Evolutionary conservation across 2,113 vertebrate species (phyloP).

Genomic region (Daubentonia madagascariensis): DNA sequence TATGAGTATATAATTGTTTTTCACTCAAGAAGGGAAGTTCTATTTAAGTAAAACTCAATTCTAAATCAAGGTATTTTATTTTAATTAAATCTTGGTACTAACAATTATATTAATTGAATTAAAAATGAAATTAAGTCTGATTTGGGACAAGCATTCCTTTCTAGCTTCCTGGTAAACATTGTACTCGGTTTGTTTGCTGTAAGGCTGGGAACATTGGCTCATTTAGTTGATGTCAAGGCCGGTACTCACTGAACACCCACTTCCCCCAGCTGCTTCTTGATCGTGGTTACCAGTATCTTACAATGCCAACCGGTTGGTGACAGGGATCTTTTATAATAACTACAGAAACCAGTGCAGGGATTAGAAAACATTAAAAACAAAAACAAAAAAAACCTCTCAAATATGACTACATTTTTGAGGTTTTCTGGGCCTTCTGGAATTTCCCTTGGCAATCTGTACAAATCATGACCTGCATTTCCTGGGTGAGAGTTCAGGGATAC

Average conservation of each 20-base stretch:
- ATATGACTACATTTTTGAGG: neutral
- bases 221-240: conserved; percentile 19
- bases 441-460: neutral
- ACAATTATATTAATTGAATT: neutral
- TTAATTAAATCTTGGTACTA: conserved; percentile 16
- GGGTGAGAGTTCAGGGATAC: conserved; percentile 45
- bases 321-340: neutral
- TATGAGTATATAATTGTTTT: neutral
- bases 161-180: neutral
- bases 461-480: conserved; percentile 42
- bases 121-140: conserved; percentile 25
- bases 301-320: neutral
- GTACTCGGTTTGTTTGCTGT: neutral
- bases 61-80: neutral
- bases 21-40: neutral
- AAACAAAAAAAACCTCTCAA: neutral
- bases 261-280: neutral
- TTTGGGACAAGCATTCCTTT: neutral
- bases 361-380: neutral
- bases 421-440: conserved; percentile 43
- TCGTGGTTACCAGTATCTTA: neutral
- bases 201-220: neutral
- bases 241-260: neutral
- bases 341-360: neutral
- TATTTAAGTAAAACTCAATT: neutral